These are phyloP conservation scores for Orius insidiosus DNA, from an alignment of 1,140 invertebrate genomes.

Conservation along the genomic window DNA sequence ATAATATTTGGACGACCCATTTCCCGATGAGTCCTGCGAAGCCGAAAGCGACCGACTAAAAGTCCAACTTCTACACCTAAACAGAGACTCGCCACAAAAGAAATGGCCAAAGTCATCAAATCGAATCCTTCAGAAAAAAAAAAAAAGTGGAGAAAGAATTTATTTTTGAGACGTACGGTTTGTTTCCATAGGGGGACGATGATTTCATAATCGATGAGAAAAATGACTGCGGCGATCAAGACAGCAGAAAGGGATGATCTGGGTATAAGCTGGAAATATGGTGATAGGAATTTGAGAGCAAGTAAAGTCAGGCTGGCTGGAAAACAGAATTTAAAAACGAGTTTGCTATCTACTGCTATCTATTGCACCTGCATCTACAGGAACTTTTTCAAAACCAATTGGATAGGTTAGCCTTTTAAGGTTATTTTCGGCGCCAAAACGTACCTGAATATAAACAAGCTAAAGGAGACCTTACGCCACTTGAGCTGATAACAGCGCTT, in stretches of 20 bases:
- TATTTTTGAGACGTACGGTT: neutral
- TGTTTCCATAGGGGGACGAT: conserved; percentile 42
- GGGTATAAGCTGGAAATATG: conserved; percentile 53
- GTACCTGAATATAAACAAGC: conserved; percentile 46
- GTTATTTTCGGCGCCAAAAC: too few species aligned
- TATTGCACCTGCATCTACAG: too few species aligned
- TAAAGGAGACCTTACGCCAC: conserved; percentile 53
- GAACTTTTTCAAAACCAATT: too few species aligned
- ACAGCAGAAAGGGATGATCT: conserved; percentile 43
- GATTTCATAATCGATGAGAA: conserved; percentile 45
- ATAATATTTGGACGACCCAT: conserved; percentile 27
- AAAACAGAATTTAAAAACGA: conserved; percentile 4
- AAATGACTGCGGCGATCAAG: conserved; percentile 49
- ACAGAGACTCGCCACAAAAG: conserved; percentile 38
- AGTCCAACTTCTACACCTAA: conserved; percentile 49
- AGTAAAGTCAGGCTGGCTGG: conserved; percentile 40
- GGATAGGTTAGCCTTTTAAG: too few species aligned
- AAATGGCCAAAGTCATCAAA: conserved; percentile 33
- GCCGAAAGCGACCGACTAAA: conserved; percentile 40
- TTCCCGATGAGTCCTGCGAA: conserved; percentile 40
- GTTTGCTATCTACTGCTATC: too few species aligned
- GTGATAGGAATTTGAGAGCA: conserved; percentile 43
- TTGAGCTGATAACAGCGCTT: conserved; percentile 56
- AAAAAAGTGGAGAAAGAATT: neutral
- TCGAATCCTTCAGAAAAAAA: conserved; percentile 36